phyloP scores from a whole-genome alignment of 2,113 vertebrate genomes.

The Anas platyrhynchos region DNA sequence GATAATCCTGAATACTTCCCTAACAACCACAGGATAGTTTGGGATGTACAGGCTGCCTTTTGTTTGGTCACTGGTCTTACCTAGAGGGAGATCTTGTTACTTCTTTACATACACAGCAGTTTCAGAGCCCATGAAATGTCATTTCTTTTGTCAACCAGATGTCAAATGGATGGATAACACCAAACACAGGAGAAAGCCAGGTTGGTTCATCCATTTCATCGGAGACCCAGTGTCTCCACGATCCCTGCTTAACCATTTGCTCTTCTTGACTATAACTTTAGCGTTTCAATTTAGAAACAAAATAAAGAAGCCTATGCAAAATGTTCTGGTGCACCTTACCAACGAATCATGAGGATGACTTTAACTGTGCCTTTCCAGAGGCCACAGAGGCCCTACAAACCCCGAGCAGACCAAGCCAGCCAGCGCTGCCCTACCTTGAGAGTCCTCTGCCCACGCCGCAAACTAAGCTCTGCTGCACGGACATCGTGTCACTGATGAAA shows the following conservation, averaged over 20 bases:
- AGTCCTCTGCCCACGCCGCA: not conserved
- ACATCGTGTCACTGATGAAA: not conserved
- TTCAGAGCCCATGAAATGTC: not conserved
- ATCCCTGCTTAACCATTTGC: not conserved
- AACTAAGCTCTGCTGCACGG: not conserved
- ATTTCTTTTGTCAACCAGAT: not conserved
- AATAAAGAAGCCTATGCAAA: not conserved
- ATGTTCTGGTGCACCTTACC: not conserved
- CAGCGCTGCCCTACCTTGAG: not conserved
- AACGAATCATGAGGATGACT: not conserved
- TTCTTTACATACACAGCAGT: not conserved
- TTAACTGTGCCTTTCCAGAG: not conserved
- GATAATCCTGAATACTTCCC: not conserved
- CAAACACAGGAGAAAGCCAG: not conserved
- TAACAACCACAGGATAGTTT: not conserved
- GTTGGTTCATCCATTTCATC: not conserved
- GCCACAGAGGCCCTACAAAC: not conserved
- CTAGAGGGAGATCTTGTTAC: not conserved
- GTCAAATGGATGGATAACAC: not conserved
- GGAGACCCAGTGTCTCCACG: fast-evolving
- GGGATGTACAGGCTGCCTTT: not conserved
- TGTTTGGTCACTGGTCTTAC: not conserved
- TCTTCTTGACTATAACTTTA: not conserved
- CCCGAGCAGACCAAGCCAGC: not conserved
- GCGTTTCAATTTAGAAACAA: not conserved